phyloP scores from a whole-genome alignment of 2,113 vertebrate species.

The Chamaetylas fuelleborni region DNA sequence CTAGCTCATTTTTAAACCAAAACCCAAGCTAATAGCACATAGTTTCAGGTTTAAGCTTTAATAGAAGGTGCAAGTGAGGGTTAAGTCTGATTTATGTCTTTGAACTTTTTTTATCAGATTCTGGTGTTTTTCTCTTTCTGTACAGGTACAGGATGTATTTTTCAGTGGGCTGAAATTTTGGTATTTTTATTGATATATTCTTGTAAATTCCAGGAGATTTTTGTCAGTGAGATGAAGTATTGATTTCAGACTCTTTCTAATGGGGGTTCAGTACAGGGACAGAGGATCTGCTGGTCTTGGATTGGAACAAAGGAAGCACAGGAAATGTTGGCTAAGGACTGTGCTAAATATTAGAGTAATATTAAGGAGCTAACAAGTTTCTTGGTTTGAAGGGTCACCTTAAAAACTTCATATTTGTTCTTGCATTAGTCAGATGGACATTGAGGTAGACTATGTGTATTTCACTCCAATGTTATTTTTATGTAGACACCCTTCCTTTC shows the following conservation, averaged over 20 bases:
- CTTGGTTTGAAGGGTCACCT: not conserved
- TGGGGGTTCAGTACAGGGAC: not conserved
- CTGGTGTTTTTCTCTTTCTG: not conserved
- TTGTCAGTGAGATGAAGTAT: not conserved
- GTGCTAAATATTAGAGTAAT: not conserved
- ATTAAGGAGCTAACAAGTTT: not conserved
- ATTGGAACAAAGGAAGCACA: not conserved
- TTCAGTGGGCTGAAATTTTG: not conserved
- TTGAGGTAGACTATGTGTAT: fast-evolving
- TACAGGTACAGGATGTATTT: not conserved
- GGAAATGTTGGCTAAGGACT: not conserved
- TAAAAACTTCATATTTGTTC: not conserved
- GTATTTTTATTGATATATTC: not conserved
- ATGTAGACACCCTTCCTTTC: not conserved
- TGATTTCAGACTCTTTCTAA: not conserved
- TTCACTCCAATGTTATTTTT: not conserved
- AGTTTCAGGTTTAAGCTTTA: constrained; percentile 24
- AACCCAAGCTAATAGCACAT: constrained; percentile 15
- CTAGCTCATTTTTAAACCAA: constrained; percentile 46
- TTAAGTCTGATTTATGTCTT: constrained; percentile 2
- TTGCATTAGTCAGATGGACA: not conserved
- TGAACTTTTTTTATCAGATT: not conserved
- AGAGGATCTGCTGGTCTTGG: not conserved
- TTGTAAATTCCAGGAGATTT: not conserved
- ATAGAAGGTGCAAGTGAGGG: constrained; percentile 6